Conservation (phyloP, 2,888 invertebrate genomes). For the Eremobia ochroleuca region DNA sequence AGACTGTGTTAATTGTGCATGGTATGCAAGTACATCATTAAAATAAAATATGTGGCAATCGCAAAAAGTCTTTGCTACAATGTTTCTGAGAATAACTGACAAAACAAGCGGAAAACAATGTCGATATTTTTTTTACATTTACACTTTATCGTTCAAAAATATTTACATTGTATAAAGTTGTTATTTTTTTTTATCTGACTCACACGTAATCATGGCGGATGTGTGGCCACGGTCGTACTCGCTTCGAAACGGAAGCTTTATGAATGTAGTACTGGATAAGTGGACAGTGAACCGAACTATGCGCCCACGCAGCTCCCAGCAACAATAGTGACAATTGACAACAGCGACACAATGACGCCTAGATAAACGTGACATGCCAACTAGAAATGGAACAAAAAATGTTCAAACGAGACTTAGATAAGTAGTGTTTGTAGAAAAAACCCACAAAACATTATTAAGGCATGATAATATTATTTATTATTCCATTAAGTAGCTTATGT, state of each 20-base stretch:
- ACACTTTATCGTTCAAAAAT: conserved; percentile 54
- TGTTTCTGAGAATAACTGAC: conserved; percentile 34
- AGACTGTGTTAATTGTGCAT: not conserved
- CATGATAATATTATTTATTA: not conserved
- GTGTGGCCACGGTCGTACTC: conserved; percentile 76
- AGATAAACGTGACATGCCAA: conserved; percentile 38
- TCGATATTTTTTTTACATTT: conserved; percentile 15
- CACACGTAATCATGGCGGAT: conserved; percentile 81
- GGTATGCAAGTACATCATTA: not conserved
- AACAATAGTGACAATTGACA: conserved; percentile 47
- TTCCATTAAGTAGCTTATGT: not conserved
- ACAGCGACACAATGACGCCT: conserved; percentile 54
- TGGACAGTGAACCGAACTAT: conserved; percentile 83
- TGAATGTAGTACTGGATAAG: conserved; percentile 81
- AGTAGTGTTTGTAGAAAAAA: conserved; percentile 12
- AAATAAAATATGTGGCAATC: not conserved
- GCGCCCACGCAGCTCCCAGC: conserved; percentile 70
- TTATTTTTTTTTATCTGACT: conserved; percentile 62
- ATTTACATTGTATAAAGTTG: conserved; percentile 45
- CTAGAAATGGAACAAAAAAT: conserved; percentile 28
- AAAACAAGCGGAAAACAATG: conserved; percentile 17
- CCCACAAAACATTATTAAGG: not conserved
- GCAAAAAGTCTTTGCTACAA: not conserved
- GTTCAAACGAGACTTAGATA: conserved; percentile 5
- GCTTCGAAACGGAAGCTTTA: conserved; percentile 79